Conservation (phyloP, 2,888 invertebrate species). For the Polietes domitor region DNA sequence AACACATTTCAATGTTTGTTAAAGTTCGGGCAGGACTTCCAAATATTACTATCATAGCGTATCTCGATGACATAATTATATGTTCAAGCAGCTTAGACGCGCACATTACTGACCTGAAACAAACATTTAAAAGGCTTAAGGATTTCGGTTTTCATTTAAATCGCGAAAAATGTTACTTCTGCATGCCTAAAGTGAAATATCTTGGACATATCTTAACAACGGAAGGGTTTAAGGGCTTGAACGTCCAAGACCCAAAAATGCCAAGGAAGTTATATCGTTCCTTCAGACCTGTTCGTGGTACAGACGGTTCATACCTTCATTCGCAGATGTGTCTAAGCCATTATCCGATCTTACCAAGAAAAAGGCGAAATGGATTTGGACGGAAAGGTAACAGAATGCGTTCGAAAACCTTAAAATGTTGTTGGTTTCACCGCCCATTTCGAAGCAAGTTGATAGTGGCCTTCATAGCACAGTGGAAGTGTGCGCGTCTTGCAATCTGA, state of each 20-base stretch:
- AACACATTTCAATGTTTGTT: slow-evolving; percentile 73
- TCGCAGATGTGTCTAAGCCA: slow-evolving; percentile 69
- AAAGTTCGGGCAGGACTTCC: slow-evolving; percentile 66
- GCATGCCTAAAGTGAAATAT: slow-evolving; percentile 69
- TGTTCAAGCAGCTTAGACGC: slow-evolving; percentile 68
- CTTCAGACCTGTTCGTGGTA: slow-evolving; percentile 74
- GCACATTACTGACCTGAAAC: slow-evolving; percentile 72
- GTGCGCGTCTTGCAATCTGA: too few species aligned
- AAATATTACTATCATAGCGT: slow-evolving; percentile 61
- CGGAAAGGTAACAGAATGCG: slow-evolving; percentile 46
- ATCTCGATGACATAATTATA: slow-evolving; percentile 72
- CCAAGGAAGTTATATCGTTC: slow-evolving; percentile 69
- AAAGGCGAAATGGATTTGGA: slow-evolving; percentile 50
- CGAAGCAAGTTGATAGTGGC: too few species aligned
- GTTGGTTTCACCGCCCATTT: slow-evolving; percentile 48
- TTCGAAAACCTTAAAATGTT: slow-evolving; percentile 66
- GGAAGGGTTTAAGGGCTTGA: slow-evolving; percentile 68
- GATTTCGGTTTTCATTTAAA: slow-evolving; percentile 70
- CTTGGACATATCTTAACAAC: slow-evolving; percentile 72
- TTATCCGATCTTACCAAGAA: slow-evolving; percentile 72
- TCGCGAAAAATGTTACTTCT: slow-evolving; percentile 69
- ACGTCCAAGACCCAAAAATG: slow-evolving; percentile 60
- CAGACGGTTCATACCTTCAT: slow-evolving; percentile 61
- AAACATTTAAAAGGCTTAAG: slow-evolving; percentile 46
- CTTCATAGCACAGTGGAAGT: too few species aligned